Base-by-base conservation (phyloP, 2,797 vertebrate genomes). In the Lutjanus campechanus region DNA sequence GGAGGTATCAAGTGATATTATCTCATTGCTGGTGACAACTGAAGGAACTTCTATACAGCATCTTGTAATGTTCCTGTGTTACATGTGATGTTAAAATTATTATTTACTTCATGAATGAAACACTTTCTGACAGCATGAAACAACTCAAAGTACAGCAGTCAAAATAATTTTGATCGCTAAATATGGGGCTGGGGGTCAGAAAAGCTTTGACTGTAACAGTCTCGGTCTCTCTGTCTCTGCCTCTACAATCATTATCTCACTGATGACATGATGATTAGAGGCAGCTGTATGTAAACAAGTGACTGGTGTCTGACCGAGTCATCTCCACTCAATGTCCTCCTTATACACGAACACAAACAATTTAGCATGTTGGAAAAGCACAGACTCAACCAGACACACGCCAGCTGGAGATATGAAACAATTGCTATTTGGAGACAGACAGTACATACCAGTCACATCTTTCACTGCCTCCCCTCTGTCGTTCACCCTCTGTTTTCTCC, bases 211-310 rank as follows among this genome's bases (percentile, higher is more conserved):
- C 46, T 60, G 1, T 19, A 54, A 20, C 20, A 56, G 62, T 58
- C 25, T 73, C n/a, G 20, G 4, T n/a, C 53, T 43, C 19, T 74
- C 20, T 12, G 10, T 44, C n/a, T 79, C 25, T 13, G 17, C 40
- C 36, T 76, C 50, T 43, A 51, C 60, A 61, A 64, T 80, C 55
- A 75, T 47, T 22, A 59, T 78, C 69, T 68, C 76, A 43, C 15
- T 73, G 15, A 2, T 78, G 64, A 89, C 68, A 55, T 36, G 46
- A 86, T 73, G 76, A 86, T 79, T 53, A 62, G 69, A 82, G 73
- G 66, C 76, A 87, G 66, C 69, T 73, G 67, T 59, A 65, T 86
- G 82, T 72, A 82, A 83, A 88, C 81, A 79, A 79, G 62, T 66
- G 63, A 71, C 69, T 81, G 70, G 58, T 63, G 68, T 75, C 47